These are phyloP conservation scores for Rhabdomys pumilio DNA, from an alignment of 2,797 vertebrate genomes.

Conservation along the genomic window DNA sequence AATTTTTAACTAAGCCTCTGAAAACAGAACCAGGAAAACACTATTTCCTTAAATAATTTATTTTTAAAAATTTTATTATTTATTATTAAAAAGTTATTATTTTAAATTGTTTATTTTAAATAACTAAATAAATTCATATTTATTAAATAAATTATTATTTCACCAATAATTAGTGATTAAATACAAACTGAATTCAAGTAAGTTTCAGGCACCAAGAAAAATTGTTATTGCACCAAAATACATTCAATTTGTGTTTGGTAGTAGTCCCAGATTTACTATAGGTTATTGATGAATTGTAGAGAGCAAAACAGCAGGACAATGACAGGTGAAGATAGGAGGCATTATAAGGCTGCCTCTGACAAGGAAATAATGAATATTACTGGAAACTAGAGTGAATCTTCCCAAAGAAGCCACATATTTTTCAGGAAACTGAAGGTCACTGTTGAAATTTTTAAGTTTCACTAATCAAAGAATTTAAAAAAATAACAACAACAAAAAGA, in stretches of 20 bases:
- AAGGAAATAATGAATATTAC: neutral
- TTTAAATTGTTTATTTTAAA: no score
- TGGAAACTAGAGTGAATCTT: neutral
- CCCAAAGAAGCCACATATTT: neutral
- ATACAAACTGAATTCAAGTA: conserved; percentile 42
- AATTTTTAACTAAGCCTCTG: conserved; percentile 56
- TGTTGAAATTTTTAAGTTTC: neutral
- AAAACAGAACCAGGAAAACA: conserved; percentile 60
- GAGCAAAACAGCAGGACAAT: neutral
- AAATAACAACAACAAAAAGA: neutral
- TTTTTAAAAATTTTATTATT: neutral
- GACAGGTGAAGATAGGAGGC: neutral
- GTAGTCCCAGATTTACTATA: neutral
- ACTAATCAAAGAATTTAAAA: neutral
- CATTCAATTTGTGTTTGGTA: neutral
- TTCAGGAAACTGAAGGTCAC: neutral
- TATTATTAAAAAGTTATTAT: no score
- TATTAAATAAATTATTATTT: no score
- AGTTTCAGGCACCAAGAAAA: neutral
- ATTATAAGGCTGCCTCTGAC: neutral
- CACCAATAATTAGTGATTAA: neutral
- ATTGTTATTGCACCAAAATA: neutral
- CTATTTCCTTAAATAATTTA: neutral
- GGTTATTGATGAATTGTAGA: neutral
- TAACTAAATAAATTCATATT: no score